Base-by-base conservation (phyloP, 2,888 invertebrate genomes). In the Desoria tigrina region DNA sequence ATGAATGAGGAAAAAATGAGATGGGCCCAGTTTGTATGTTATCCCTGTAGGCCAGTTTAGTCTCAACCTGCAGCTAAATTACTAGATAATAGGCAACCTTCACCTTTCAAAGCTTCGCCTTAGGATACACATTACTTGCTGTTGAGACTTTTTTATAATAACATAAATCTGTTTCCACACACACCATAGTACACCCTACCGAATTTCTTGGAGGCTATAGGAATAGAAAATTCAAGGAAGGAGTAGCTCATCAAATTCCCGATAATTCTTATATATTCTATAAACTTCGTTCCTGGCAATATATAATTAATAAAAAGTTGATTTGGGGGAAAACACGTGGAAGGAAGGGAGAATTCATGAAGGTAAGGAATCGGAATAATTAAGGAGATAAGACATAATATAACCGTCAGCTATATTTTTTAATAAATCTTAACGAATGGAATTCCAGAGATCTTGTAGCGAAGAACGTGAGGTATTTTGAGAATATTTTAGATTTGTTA, bases 51-150 rank as follows among this genome's bases (percentile, higher is more conserved):
- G 16, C 45, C 45, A 45, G 45, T 45, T 18, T 45, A 21, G 21
- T 16, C 21, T 21, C 45, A 21, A 45, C 45, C 45, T 45, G 45
- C 45, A 51, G 51, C 14, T 24, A 51, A 51, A 51, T 51, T 51
- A 51, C 51, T 24, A 51, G 26, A 51, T 51, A 51, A 51, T 51
- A 51, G 51, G 24, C 21, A 51, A 51, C 51, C 51, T 51, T 51
- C 51, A 51, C 51, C 51, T 51, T 26, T 24, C 45, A 18, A 45
- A 16, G 45, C n/a, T 7, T 26, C 21, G 51, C 51, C 51, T 51
- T 51, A 21, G 51, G 51, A 51, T 26, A 4, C 16, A 45, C 45
- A 4, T 6, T 45, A 45, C 45, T 45, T n/a, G 6, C 4, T 45
- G 21, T 45, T 45, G 6, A 18, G 45, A 45, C 45, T 18, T 45